These are phyloP conservation scores for Calidris pygmaea DNA, from an alignment of 2,113 vertebrate species.

Conservation along the genomic window DNA sequence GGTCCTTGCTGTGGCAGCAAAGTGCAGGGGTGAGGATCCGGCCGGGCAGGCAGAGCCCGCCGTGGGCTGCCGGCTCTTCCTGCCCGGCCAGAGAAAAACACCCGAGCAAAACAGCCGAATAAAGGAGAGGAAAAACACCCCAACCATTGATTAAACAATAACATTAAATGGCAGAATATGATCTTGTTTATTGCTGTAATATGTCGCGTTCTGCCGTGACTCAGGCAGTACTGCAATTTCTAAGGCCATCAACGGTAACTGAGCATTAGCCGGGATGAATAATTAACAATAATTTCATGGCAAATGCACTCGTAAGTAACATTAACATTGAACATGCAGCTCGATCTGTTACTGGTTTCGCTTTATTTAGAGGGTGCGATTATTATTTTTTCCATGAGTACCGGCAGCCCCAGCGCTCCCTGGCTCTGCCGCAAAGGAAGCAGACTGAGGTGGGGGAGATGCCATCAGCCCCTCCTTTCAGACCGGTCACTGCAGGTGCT, in stretches of 20 bases:
- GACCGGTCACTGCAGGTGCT: neutral
- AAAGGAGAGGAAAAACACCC: slow-evolving; percentile 10
- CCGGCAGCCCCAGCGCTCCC: neutral
- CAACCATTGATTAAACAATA: slow-evolving; percentile 45
- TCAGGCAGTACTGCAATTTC: neutral
- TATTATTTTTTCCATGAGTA: neutral
- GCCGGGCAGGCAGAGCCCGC: neutral
- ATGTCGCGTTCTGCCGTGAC: neutral
- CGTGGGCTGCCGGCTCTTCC: neutral
- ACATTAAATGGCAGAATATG: slow-evolving; percentile 31
- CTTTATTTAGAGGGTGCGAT: slow-evolving; percentile 18
- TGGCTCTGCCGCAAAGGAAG: neutral
- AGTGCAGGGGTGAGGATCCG: neutral
- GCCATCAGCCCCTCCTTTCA: neutral
- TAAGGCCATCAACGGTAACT: neutral
- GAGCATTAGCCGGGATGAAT: slow-evolving; percentile 43
- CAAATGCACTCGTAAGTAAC: slow-evolving; percentile 24
- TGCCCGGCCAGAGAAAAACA: neutral
- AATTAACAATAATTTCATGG: slow-evolving; percentile 56
- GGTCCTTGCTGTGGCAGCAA: fast-evolving
- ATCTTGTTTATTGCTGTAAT: neutral
- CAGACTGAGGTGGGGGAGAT: neutral
- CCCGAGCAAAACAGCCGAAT: neutral
- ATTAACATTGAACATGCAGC: neutral
- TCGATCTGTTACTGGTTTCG: neutral